These are phyloP conservation scores for Thereva nobilitata DNA, from an alignment of 2,888 invertebrate genomes.

Conservation along the genomic window DNA sequence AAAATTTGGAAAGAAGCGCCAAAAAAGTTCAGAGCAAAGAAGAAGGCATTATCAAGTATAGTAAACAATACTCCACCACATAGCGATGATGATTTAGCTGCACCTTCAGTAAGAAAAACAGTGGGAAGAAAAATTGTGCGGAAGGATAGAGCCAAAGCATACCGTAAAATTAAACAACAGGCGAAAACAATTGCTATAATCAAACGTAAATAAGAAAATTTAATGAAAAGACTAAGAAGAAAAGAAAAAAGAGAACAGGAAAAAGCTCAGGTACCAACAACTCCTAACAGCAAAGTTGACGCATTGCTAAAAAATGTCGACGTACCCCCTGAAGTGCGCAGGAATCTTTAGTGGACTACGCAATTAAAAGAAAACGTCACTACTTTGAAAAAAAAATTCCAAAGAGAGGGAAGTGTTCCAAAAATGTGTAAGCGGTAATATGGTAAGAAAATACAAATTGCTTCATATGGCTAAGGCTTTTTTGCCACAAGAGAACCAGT, in stretches of 20 bases:
- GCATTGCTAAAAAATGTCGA: not conserved
- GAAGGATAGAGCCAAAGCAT: too few relatives aligned
- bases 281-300: constrained; percentile 1
- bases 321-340: constrained; percentile 1
- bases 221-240: not conserved
- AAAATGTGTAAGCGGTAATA: not conserved
- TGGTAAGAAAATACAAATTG: not conserved
- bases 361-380: not conserved
- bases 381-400: not conserved
- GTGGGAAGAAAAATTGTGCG: too few relatives aligned
- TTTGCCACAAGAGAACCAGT: not conserved
- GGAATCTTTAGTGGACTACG: not conserved
- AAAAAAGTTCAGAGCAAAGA: too few relatives aligned
- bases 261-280: not conserved
- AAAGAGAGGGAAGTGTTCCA: not conserved
- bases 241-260: not conserved
- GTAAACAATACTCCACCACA: too few relatives aligned
- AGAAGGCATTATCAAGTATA: too few relatives aligned
- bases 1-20: too few relatives aligned
- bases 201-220: too few relatives aligned
- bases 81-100: too few relatives aligned
- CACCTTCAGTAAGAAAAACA: too few relatives aligned
- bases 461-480: not conserved
- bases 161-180: too few relatives aligned
- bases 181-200: too few relatives aligned